Evolutionary conservation across 1,140 invertebrate species (phyloP).

Genomic region (Formica selysi): DNA sequence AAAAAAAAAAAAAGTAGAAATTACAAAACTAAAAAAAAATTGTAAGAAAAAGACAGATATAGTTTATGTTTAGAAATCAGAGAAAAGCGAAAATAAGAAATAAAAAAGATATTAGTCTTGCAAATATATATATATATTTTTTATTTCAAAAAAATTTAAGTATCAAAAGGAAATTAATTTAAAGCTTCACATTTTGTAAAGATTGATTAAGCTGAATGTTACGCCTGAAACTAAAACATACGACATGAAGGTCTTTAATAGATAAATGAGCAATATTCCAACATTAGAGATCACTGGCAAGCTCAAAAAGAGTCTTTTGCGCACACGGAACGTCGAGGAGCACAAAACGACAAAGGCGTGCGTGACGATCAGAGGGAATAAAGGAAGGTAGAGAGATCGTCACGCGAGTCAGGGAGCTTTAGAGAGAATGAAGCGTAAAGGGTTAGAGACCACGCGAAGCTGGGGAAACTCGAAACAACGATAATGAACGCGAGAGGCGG

Average conservation of each 20-base stretch:
- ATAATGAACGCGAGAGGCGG: constrained; percentile 14
- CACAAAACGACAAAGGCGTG: not conserved
- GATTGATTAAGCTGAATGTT: not conserved
- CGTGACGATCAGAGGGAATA: not conserved
- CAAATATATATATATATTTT: not conserved
- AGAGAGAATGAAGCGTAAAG: not conserved
- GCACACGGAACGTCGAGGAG: not conserved
- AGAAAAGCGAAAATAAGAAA: not conserved
- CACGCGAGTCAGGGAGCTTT: not conserved
- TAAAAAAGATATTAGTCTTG: not conserved
- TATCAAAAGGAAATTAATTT: not conserved
- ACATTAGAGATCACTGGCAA: not conserved
- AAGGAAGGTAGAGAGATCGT: constrained; percentile 1
- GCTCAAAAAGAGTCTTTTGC: not conserved
- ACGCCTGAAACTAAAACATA: not conserved
- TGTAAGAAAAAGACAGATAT: not conserved
- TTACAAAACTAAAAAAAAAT: not conserved
- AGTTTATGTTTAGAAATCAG: not conserved
- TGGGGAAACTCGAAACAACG: not conserved
- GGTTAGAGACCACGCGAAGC: not conserved
- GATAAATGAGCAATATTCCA: not conserved
- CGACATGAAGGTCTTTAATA: not conserved
- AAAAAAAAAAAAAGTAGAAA: not conserved
- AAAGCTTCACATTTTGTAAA: not conserved
- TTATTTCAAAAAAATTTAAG: not conserved